Evolutionary conservation across 2,888 invertebrate species (phyloP), one percentile per base, ranked within the genome.

Genomic region (Nasonia oneida): DNA sequence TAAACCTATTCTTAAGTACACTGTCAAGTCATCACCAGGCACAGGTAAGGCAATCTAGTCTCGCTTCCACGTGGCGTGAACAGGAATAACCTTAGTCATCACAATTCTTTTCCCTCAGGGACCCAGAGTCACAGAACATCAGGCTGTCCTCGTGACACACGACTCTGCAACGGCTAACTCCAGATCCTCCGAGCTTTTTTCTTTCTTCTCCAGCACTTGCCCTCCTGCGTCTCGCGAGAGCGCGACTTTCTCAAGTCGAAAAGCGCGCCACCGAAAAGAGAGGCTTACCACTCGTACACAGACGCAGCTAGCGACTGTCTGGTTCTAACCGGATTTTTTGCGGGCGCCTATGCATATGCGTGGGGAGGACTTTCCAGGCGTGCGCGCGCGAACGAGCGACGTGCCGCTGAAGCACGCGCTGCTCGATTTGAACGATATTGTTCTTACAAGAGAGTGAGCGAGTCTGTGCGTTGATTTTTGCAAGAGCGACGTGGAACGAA

Each of bases 301-400:
- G 73, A 87, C 87, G 87, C 80, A 88, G 89, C 84, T 88, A 88
- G 88, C 83, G 85, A 90, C 89, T 87, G 89, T 87, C 89, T 86
- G 89, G 90, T 90, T 90, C 78, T 70, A 90, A 90, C 90, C 88
- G 88, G 89, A 90, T 90, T 88, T 88, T 87, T 86, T 67, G 80
- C 84, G 87, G n/a, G 73, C 61, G 37, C 57, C 14, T 23, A 23
- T 50, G n/a, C 0, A 10, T 37, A 37, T 74, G 42, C 39, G 47
- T 23, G 57, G n/a, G 61, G n/a, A 33, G 18, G 37, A 15, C 47
- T 47, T 47, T 73, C 73, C 73, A 73, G 47, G 42, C 47, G 73
- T 6, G 73, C 42, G 47, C 42, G 10, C 73, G 23, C 39, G n/a
- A 42, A 23, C 42, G 10, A 23, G 73, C 39, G n/a, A 42, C 73